Evolutionary conservation across 2,888 invertebrate species (phyloP).

Genomic region (Tyria jacobaeae): DNA sequence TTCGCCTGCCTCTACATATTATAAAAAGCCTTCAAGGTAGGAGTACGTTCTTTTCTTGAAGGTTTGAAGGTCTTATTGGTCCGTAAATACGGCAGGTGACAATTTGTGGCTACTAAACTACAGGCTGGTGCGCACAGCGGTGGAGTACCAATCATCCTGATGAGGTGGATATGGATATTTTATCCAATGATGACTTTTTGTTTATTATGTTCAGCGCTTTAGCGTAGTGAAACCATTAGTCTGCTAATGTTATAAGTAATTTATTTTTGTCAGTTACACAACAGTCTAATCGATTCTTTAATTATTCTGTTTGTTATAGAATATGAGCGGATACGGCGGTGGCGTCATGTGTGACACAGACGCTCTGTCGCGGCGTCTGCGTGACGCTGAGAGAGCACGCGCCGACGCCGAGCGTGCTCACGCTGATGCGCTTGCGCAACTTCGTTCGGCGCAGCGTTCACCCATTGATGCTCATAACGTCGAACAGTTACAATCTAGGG

Average conservation of each 20-base stretch:
- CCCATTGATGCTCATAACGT: conserved; percentile 83
- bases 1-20: too few species aligned
- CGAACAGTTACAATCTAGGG: conserved; percentile 93
- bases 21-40: too few species aligned
- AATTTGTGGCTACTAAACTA: too few species aligned
- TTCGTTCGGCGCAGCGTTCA: conserved; percentile 85
- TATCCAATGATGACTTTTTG: background rate
- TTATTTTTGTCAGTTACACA: background rate
- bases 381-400: conserved; percentile 92
- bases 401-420: conserved; percentile 92
- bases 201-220: background rate
- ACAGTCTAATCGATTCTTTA: background rate
- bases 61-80: too few species aligned
- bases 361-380: conserved; percentile 90
- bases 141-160: too few species aligned
- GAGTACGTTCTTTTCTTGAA: too few species aligned
- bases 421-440: conserved; percentile 91
- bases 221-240: background rate
- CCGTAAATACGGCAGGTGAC: too few species aligned
- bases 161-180: too few species aligned
- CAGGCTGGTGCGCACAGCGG: too few species aligned
- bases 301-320: conserved; percentile 54
- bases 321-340: conserved; percentile 77
- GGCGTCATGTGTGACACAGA: conserved; percentile 76
- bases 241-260: background rate